Conservation (phyloP, 2,113 vertebrate genomes). For the Chlorodrepanis virens region DNA sequence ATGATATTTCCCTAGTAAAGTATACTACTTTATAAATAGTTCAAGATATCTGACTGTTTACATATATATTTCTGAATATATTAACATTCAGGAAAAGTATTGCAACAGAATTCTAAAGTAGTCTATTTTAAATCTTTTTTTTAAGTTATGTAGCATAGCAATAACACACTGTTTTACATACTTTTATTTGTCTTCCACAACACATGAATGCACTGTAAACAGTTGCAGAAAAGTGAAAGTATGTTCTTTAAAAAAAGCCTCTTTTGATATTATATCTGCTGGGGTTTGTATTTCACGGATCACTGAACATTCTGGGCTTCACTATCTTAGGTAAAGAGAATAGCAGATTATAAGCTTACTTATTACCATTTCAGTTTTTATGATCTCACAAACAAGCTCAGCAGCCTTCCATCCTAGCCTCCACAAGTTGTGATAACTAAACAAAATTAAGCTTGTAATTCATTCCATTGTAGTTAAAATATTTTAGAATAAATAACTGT, state of each 20-base stretch:
- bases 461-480: constrained; percentile 27
- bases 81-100: constrained; percentile 59
- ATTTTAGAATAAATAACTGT: neutral
- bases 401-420: constrained; percentile 23
- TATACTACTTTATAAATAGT: constrained; percentile 69
- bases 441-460: constrained; percentile 52
- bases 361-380: constrained; percentile 62
- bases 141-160: neutral
- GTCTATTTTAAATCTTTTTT: neutral
- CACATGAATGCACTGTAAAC: constrained; percentile 21
- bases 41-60: constrained; percentile 55
- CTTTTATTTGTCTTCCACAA: constrained; percentile 45
- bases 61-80: constrained; percentile 63
- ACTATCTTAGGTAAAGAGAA: constrained; percentile 64
- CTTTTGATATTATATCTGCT: constrained; percentile 44
- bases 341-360: constrained; percentile 64
- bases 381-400: constrained; percentile 30
- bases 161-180: constrained; percentile 25
- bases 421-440: constrained; percentile 38
- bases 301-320: constrained; percentile 39
- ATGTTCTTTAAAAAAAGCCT: constrained; percentile 43
- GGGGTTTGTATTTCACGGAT: constrained; percentile 60
- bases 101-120: constrained; percentile 38
- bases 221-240: constrained; percentile 11
- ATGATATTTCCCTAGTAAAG: constrained; percentile 46